phyloP scores from a whole-genome alignment of 2,113 vertebrate genomes.

The Vimba vimba region DNA sequence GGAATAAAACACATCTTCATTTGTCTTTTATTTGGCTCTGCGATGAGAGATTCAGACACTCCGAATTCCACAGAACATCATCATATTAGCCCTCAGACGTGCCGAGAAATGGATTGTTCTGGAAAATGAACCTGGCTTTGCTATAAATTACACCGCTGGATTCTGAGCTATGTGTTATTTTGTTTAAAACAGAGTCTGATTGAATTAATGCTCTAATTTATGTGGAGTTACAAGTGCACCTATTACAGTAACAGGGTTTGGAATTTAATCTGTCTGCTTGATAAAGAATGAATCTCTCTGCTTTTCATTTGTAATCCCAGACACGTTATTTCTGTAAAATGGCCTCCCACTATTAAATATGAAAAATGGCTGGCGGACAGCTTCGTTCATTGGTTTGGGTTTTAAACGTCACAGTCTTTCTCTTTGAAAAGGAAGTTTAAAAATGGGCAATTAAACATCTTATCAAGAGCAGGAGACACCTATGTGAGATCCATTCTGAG shows the following conservation, averaged over 20 bases:
- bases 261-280: slow-evolving; percentile 93
- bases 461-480: slow-evolving; percentile 59
- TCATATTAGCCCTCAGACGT: slow-evolving; percentile 90
- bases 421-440: slow-evolving; percentile 69
- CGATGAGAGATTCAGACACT: slow-evolving; percentile 90
- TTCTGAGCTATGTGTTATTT: slow-evolving; percentile 96
- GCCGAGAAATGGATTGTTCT: slow-evolving; percentile 94
- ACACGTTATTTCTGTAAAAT: slow-evolving; percentile 92
- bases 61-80: slow-evolving; percentile 89
- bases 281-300: slow-evolving; percentile 92
- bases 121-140: slow-evolving; percentile 96
- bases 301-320: slow-evolving; percentile 96
- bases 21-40: slow-evolving; percentile 94
- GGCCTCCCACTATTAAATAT: slow-evolving; percentile 90
- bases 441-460: slow-evolving; percentile 60
- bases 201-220: slow-evolving; percentile 99
- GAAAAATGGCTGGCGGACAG: slow-evolving; percentile 87
- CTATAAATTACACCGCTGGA: slow-evolving; percentile 98
- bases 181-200: slow-evolving; percentile 98
- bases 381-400: slow-evolving; percentile 84
- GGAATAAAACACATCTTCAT: slow-evolving; percentile 99
- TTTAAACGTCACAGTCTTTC: slow-evolving; percentile 80
- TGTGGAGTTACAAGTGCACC: slow-evolving; percentile 96
- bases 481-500: slow-evolving; percentile 42
- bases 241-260: slow-evolving; percentile 97